Base-by-base conservation (phyloP, 2,888 invertebrate genomes). In the Saturnia japonica region DNA sequence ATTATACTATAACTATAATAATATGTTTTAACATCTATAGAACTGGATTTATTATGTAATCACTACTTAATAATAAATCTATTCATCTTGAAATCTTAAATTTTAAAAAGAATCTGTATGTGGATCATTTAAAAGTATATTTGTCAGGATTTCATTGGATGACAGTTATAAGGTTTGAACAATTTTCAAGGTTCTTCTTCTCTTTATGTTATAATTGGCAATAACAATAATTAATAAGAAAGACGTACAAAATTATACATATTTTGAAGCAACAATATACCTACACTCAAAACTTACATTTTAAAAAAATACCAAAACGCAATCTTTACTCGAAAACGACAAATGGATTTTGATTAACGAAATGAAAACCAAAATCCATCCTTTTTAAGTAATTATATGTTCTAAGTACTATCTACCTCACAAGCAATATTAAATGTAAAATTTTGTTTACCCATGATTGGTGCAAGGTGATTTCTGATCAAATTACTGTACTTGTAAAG, bases 1-100 rank as follows among this genome's bases (percentile, higher is more conserved):
- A 60, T 60, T 60, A 60, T 28, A 60, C 25, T 60, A 28, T 51
- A 28, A 28, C 57, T 54, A 54, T 54, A 54, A 54, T 22, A 54
- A 54, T 54, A 54, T 54, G 54, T 54, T 54, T 22, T n/a, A 54
- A 54, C n/a, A 22, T 54, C 54, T 54, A 54, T 54, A 54, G 54
- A 54, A 54, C 54, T 22, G 54, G 22, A n/a, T 22, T 54, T 22
- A 54, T 54, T 54, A 54, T 54, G 3, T n/a, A 22, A 2, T 1
- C 22, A n/a, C n/a, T n/a, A n/a, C n/a, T n/a, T 11, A 54, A 54
- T 54, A 54, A 54, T 54, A 54, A 54, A 54, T 54, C 11, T 9
- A 22, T n/a, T 9, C 54, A 54, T 22, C n/a, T 22, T 11, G 2
- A 54, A 54, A 54, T 22, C 22, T 54, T 22, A 7, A 7, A 19